Evolutionary conservation across 2,113 vertebrate species (phyloP).

Genomic region (Pseudolaguvia tuberculata): DNA sequence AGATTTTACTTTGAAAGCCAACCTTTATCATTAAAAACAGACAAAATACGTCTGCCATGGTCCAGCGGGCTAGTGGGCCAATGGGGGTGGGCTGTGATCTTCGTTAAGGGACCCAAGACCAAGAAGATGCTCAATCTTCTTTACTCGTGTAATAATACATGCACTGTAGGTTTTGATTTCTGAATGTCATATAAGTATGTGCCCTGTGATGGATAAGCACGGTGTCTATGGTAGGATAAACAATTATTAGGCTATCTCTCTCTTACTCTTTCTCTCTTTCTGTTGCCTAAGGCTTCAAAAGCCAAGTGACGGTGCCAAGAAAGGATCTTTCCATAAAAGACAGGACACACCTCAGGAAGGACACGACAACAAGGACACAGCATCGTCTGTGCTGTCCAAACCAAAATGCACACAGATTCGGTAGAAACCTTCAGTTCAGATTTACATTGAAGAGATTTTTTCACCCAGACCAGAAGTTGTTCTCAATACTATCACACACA

Average conservation of each 20-base stretch:
- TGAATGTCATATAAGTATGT: no score
- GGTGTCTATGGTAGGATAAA: no score
- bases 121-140: no score
- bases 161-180: no score
- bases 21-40: no score
- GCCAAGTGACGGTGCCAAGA: slow-evolving; percentile 7
- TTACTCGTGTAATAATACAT: no score
- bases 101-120: no score
- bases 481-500: neutral
- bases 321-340: neutral
- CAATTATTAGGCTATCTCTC: neutral
- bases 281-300: neutral
- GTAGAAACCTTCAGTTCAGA: neutral
- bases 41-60: no score
- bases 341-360: slow-evolving; percentile 16
- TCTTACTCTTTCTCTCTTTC: neutral
- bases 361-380: neutral
- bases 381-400: neutral
- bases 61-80: no score
- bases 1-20: no score
- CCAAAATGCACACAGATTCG: neutral
- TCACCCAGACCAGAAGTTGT: neutral
- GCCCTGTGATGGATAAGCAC: no score
- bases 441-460: neutral
- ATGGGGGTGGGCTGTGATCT: no score